Base-by-base conservation (phyloP, 1,140 invertebrate genomes). In the Philopotamus ludificatus region DNA sequence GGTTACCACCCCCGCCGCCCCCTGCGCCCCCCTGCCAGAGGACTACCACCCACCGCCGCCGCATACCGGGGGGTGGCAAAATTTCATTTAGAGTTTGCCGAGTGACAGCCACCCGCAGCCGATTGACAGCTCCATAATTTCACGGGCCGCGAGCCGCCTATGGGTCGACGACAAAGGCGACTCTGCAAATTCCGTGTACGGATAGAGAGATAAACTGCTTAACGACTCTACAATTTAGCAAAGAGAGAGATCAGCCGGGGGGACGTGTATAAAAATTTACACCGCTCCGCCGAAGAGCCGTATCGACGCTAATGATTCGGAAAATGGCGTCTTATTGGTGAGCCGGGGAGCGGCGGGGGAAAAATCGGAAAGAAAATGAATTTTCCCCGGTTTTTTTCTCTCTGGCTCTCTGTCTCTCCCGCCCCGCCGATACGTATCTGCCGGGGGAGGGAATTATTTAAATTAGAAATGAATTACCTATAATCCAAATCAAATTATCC, bases 301-400 rank as follows among this genome's bases (percentile, higher is more conserved):
- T 71, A 76, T 73, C 73, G 76, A 74, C 75, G 79, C 77, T 81
- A 81, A 81, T 81, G 79, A 81, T 75, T 77, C 77, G 79, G 79
- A 81, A 81, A 81, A 81, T 79, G 77, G 79, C 78, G 79, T 78
- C 79, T 78, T 80, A 80, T 81, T 80, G 76, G 74, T 75, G 57
- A 60, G 74, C 72, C 75, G 74, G 75, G 76, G 76, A 76, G 78
- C 76, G 76, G 54, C 28, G 28, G n/a, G n/a, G 3, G 49, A 20
- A 51, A 51, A 51, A 51, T 20, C 22, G 25, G 49, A 51, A 21
- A 12, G 7, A 21, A 49, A 49, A 49, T 49, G 15, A 49, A 49
- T 49, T 49, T 15, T 7, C 4, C 7, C 15, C 21, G n/a, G 9
- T 22, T 20, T 22, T 51, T 22, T 18, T n/a, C n/a, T n/a, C n/a